Conservation (phyloP, 2,113 vertebrate genomes). For the Pelodiscus sinensis region DNA sequence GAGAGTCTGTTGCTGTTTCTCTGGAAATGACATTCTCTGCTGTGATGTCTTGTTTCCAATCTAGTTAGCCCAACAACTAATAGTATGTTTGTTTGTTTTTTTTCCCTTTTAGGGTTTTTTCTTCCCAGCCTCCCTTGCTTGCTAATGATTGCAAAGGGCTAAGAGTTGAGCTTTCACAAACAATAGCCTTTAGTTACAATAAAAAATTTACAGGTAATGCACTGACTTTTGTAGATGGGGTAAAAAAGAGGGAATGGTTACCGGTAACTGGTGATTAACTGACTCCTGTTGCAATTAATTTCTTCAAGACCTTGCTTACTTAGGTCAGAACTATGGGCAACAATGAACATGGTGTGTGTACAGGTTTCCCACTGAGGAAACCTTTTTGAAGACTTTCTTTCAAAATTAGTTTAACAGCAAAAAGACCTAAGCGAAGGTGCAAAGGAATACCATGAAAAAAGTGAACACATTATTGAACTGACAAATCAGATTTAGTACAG, state of each 20-base stretch:
- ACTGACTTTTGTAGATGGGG: background rate
- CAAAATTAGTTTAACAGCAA: background rate
- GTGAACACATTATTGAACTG: too few species aligned
- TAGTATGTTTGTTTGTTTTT: background rate
- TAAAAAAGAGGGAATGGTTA: background rate
- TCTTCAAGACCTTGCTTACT: constrained; percentile 10
- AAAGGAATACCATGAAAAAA: too few species aligned
- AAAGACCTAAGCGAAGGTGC: background rate
- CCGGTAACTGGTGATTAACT: constrained; percentile 42
- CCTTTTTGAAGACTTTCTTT: background rate
- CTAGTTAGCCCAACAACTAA: background rate
- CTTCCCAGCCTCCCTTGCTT: background rate
- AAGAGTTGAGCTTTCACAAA: background rate
- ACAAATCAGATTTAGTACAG: too few species aligned
- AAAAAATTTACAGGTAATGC: background rate
- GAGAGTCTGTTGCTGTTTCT: background rate
- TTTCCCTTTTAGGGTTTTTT: background rate
- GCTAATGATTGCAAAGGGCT: background rate
- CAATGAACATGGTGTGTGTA: background rate
- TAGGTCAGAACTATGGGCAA: background rate
- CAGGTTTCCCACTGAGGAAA: background rate
- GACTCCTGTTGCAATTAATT: background rate
- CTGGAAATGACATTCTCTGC: too few species aligned
- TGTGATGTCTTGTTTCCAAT: background rate
- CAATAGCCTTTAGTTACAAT: background rate